These are phyloP conservation scores for Mormyrus hasselquistii DNA, from an alignment of 2,797 vertebrate genomes.

Conservation along the genomic window DNA sequence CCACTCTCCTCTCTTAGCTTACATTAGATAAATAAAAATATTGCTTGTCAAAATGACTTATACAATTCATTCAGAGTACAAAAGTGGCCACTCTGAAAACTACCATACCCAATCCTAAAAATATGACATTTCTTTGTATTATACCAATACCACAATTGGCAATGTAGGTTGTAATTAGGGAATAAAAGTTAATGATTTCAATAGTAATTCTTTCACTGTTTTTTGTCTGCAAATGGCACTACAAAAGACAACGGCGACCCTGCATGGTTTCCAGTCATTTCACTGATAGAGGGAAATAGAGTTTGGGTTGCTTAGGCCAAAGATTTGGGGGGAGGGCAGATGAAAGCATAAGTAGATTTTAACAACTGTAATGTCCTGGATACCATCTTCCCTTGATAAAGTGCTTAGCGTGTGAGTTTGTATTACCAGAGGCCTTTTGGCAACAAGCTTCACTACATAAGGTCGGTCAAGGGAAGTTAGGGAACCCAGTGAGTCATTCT, in stretches of 20 bases:
- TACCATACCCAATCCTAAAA: neutral
- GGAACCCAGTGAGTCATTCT: neutral
- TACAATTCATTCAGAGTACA: conserved; percentile 27
- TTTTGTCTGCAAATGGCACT: conserved; percentile 15
- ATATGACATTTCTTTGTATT: neutral
- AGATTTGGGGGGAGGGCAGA: neutral
- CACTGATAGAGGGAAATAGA: neutral
- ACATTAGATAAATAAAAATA: conserved; percentile 19
- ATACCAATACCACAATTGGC: neutral
- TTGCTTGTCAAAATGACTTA: conserved; percentile 21
- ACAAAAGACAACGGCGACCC: neutral
- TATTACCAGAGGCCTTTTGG: neutral
- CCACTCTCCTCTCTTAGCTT: conserved; percentile 1
- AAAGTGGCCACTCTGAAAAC: conserved; percentile 22
- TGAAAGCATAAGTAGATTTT: neutral
- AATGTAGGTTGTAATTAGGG: neutral
- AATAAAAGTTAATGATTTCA: neutral
- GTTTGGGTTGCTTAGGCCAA: neutral
- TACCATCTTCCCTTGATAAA: conserved; percentile 5
- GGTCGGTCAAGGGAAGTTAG: neutral
- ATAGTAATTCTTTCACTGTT: neutral
- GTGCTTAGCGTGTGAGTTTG: neutral
- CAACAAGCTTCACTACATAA: neutral
- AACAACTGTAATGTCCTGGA: neutral
- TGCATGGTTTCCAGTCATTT: neutral